These are phyloP conservation scores for Paramuricea clavata DNA, from an alignment of 92 coral and sea anemone genomes.

Conservation along the genomic window DNA sequence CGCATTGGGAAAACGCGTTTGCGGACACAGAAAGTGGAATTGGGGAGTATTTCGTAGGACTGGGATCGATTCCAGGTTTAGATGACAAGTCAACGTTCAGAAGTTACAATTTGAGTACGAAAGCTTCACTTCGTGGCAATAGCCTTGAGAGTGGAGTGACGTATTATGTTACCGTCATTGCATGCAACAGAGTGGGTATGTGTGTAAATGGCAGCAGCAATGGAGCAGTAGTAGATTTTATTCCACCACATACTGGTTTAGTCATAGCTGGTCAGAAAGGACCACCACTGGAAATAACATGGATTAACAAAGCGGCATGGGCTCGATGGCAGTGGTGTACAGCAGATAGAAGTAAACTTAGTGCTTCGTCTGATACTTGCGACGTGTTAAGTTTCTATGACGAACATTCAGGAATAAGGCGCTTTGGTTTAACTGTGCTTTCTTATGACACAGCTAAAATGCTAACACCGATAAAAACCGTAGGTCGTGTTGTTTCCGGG, in stretches of 20 bases:
- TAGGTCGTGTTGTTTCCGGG: conserved; percentile 77
- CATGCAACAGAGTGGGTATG: conserved; percentile 92
- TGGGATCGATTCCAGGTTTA: conserved; percentile 81
- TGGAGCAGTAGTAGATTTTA: conserved; percentile 88
- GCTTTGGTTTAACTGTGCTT: conserved; percentile 85
- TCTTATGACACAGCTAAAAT: conserved; percentile 67
- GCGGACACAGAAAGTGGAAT: conserved; percentile 90
- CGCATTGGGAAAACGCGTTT: conserved; percentile 96
- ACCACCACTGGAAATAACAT: conserved; percentile 79
- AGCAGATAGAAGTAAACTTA: conserved; percentile 71
- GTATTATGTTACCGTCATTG: conserved; percentile 83
- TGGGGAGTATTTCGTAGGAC: conserved; percentile 83
- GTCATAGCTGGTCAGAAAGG: conserved; percentile 84
- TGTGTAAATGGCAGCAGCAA: conserved; percentile 94
- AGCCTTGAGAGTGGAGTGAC: conserved; percentile 80
- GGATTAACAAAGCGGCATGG: conserved; percentile 91
- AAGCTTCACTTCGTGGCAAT: conserved; percentile 68
- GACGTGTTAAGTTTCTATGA: conserved; percentile 73
- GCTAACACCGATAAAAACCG: conserved; percentile 66
- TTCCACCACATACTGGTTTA: conserved; percentile 87
- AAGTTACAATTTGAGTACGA: conserved; percentile 73
- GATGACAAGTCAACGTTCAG: conserved; percentile 65
- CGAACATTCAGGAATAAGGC: conserved; percentile 79
- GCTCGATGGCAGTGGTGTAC: conserved; percentile 98
- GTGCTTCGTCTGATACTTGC: conserved; percentile 63